Percentiles rank a stretch among this genome's conserved stretches.
These are phyloP conservation scores for Ornithoptera priamus DNA, from an alignment of 2,888 invertebrate genomes.

Conservation along the genomic window DNA sequence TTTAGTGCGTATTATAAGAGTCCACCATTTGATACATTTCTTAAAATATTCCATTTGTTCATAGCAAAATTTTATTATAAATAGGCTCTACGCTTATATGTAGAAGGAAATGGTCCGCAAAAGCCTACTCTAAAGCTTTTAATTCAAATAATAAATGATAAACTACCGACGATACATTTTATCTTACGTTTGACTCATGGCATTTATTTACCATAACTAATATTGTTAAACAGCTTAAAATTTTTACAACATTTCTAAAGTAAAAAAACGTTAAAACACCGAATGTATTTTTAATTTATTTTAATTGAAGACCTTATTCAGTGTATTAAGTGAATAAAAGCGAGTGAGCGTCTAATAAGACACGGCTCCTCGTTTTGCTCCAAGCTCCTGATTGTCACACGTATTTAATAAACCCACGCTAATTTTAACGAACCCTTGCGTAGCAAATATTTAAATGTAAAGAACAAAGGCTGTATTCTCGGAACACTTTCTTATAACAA, in stretches of 20 bases:
- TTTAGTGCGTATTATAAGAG: too few relatives aligned
- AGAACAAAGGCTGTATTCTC: neutral
- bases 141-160: neutral
- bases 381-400: slow-evolving; percentile 52
- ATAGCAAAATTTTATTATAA: too few relatives aligned
- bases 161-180: neutral
- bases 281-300: neutral
- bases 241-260: neutral
- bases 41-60: too few relatives aligned
- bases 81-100: too few relatives aligned
- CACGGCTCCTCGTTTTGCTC: neutral
- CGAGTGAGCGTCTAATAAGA: slow-evolving; percentile 35
- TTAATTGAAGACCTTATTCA: neutral
- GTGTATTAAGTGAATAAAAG: slow-evolving; percentile 37
- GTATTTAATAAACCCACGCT: slow-evolving; percentile 67
- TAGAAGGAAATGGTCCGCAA: too few relatives aligned
- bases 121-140: too few relatives aligned
- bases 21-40: too few relatives aligned
- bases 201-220: neutral
- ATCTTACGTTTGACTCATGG: neutral
- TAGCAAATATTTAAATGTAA: slow-evolving; percentile 49
- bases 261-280: neutral
- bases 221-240: neutral
- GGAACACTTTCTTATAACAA: neutral
- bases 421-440: slow-evolving; percentile 51